These are phyloP conservation scores for Synergus gifuensis DNA, from an alignment of 2,888 invertebrate genomes.

Conservation along the genomic window DNA sequence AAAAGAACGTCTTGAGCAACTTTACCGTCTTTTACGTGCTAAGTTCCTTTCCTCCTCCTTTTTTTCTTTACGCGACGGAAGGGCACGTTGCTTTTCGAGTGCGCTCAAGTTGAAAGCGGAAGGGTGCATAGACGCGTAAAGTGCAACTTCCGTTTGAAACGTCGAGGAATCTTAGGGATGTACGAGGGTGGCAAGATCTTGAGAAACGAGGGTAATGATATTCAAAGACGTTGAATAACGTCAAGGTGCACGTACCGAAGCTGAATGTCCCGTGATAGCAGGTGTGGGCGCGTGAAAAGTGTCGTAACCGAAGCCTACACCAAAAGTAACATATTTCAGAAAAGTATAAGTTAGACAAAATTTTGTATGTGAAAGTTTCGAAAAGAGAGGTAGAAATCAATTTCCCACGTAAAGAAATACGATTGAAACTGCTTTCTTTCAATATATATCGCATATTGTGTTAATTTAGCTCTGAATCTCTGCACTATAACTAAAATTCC, in stretches of 20 bases:
- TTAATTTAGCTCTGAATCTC: neutral
- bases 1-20: constrained; percentile 11
- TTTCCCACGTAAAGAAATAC: neutral
- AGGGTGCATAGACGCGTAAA: constrained; percentile 57
- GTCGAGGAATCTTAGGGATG: constrained; percentile 49
- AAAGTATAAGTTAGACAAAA: neutral
- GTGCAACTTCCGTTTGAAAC: constrained; percentile 60
- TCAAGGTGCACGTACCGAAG: constrained; percentile 54
- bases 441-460: neutral
- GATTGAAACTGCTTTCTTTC: neutral
- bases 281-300: constrained; percentile 51
- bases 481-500: neutral
- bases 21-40: constrained; percentile 12
- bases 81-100: constrained; percentile 59
- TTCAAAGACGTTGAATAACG: constrained; percentile 59
- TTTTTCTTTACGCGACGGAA: constrained; percentile 51
- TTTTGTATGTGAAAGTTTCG: neutral
- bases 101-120: constrained; percentile 59
- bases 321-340: neutral
- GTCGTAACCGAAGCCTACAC: neutral
- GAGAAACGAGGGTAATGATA: constrained; percentile 65
- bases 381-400: neutral
- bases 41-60: constrained; percentile 44
- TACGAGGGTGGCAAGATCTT: constrained; percentile 52
- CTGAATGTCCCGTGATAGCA: constrained; percentile 55